These are phyloP conservation scores for Pachyuromys duprasi DNA, from an alignment of 2,797 vertebrate genomes.

Conservation along the genomic window DNA sequence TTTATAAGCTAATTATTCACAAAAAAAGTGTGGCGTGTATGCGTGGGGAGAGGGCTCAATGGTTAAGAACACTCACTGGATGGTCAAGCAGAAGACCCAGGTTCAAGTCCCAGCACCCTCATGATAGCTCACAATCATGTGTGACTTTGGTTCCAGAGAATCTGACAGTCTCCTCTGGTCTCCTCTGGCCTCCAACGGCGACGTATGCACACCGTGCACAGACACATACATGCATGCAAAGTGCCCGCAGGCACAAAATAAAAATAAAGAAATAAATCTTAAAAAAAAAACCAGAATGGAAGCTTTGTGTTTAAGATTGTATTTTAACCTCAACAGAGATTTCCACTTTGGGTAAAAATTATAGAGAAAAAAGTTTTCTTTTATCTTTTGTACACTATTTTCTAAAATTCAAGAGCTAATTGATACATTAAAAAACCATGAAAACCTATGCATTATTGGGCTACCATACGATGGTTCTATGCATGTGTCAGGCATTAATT, in stretches of 20 bases:
- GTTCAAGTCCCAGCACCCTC: not conserved
- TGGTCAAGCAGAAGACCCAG: not conserved
- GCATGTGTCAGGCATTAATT: not conserved
- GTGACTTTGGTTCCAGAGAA: not conserved
- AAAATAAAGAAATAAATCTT: not conserved
- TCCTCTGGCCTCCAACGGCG: not conserved
- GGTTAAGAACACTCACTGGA: not conserved
- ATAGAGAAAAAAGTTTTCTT: not conserved
- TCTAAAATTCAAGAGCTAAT: not conserved
- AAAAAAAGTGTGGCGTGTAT: not conserved
- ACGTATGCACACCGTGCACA: too few species aligned
- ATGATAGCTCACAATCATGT: not conserved
- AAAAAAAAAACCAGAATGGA: not conserved
- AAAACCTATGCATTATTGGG: not conserved
- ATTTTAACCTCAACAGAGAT: conserved; percentile 52
- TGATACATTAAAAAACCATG: not conserved
- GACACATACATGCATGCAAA: not conserved
- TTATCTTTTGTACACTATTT: not conserved
- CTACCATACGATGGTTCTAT: not conserved
- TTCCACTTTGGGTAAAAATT: conserved; percentile 20
- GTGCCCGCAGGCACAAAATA: not conserved
- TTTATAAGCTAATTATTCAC: conserved; percentile 28
- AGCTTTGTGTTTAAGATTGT: conserved; percentile 19
- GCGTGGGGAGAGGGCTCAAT: not conserved
- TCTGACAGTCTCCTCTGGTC: not conserved